phyloP scores from a whole-genome alignment of 2,888 invertebrate genomes.

The Orthosia cruda region DNA sequence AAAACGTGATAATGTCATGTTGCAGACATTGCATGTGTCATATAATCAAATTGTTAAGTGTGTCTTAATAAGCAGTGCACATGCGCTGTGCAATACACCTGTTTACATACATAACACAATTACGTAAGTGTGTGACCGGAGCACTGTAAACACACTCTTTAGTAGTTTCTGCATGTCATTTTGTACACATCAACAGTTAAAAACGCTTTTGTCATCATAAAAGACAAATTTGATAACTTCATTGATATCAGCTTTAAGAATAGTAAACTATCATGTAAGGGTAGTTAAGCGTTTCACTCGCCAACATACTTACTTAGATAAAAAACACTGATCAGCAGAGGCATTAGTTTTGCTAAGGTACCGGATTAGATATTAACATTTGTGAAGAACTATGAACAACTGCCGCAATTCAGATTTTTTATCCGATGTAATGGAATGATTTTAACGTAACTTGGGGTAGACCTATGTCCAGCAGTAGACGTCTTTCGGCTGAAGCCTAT shows the following conservation, averaged over 20 bases:
- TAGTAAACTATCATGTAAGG: not conserved
- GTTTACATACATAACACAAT: slow-evolving; percentile 9
- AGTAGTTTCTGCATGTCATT: slow-evolving; percentile 30
- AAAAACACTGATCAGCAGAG: too few species aligned
- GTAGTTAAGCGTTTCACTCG: not conserved
- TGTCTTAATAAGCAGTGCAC: slow-evolving; percentile 1
- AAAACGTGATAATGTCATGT: not conserved
- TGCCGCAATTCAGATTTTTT: too few species aligned
- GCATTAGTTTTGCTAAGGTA: too few species aligned
- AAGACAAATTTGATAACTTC: not conserved
- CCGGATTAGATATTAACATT: too few species aligned
- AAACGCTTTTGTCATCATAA: not conserved
- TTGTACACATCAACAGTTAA: not conserved
- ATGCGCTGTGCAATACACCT: not conserved
- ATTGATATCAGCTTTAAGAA: not conserved
- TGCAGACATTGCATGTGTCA: slow-evolving; percentile 1
- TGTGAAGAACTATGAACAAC: too few species aligned
- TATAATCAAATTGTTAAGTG: slow-evolving; percentile 20
- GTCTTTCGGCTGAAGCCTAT: too few species aligned
- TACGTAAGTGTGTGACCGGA: not conserved
- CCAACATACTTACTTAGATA: too few species aligned
- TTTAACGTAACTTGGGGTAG: too few species aligned
- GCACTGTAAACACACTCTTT: slow-evolving; percentile 1
- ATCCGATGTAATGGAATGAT: too few species aligned
- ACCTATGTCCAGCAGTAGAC: too few species aligned